phyloP scores from a whole-genome alignment of 2,888 invertebrate species.

The Cecidostiba fungosa region DNA sequence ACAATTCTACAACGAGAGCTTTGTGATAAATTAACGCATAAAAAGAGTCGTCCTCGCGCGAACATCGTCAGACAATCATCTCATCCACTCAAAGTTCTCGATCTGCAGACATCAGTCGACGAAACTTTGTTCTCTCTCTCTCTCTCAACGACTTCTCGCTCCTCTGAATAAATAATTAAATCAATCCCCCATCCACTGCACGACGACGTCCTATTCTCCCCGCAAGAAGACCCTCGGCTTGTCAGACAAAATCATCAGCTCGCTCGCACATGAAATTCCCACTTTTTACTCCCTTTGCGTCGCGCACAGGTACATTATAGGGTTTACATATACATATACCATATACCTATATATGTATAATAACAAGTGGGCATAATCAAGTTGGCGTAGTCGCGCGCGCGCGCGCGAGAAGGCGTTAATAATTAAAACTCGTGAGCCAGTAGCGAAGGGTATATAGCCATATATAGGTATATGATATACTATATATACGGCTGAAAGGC shows the following conservation, averaged over 20 bases:
- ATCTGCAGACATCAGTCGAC: too few species aligned
- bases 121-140: too few species aligned
- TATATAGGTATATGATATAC: too few species aligned
- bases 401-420: slow-evolving; percentile 31
- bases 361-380: slow-evolving; percentile 54
- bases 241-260: too few species aligned
- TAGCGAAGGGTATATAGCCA: neutral
- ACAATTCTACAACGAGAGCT: too few species aligned
- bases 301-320: neutral
- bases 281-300: neutral
- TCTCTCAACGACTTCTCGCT: neutral
- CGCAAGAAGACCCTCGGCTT: too few species aligned
- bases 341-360: neutral
- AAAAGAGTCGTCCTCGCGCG: too few species aligned
- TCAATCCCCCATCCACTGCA: too few species aligned
- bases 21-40: too few species aligned
- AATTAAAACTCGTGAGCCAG: slow-evolving; percentile 9
- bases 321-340: neutral
- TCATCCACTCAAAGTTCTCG: too few species aligned
- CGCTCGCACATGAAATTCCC: neutral
- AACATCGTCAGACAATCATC: too few species aligned
- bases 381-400: neutral
- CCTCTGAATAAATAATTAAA: neutral
- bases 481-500: neutral
- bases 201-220: neutral